phyloP scores from a whole-genome alignment of 2,113 vertebrate genomes.

The Lutjanus erythropterus region DNA sequence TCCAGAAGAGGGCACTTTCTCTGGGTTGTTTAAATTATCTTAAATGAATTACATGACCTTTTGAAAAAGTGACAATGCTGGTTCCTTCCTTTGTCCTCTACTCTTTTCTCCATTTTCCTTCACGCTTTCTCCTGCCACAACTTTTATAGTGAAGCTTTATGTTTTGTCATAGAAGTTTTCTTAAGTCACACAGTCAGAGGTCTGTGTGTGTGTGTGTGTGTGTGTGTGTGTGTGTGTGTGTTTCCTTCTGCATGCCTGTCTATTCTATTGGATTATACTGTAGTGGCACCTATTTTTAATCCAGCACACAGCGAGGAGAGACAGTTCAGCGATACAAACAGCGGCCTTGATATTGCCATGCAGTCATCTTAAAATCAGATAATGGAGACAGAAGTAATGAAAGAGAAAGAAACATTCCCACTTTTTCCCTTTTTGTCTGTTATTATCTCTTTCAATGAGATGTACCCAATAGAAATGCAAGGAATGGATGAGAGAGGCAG shows the following conservation, averaged over 20 bases:
- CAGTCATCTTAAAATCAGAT: conserved; percentile 55
- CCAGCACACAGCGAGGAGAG: conserved; percentile 26
- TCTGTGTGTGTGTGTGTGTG: conserved; percentile 29
- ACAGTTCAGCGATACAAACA: conserved; percentile 25
- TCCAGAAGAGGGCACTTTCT: neutral
- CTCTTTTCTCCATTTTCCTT: neutral
- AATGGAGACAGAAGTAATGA: conserved; percentile 32
- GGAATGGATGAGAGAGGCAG: neutral
- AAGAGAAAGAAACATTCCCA: conserved; percentile 19
- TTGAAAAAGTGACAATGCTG: neutral
- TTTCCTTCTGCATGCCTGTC: conserved; percentile 30
- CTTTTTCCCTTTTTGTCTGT: conserved; percentile 9
- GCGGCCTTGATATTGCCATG: conserved; percentile 32
- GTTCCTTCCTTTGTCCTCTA: neutral
- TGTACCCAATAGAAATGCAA: neutral
- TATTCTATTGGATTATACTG: conserved; percentile 57
- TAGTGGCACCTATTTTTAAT: conserved; percentile 50
- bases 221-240: conserved; percentile 13
- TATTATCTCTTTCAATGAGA: conserved; percentile 14
- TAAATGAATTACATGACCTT: neutral
- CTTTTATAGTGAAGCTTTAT: conserved; percentile 21
- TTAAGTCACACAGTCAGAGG: conserved; percentile 24
- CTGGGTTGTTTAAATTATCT: neutral
- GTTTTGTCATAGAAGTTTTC: conserved; percentile 24
- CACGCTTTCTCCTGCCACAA: neutral